Evolutionary conservation across 1,140 invertebrate genomes (phyloP).

Genomic region (Drosophila lini): DNA sequence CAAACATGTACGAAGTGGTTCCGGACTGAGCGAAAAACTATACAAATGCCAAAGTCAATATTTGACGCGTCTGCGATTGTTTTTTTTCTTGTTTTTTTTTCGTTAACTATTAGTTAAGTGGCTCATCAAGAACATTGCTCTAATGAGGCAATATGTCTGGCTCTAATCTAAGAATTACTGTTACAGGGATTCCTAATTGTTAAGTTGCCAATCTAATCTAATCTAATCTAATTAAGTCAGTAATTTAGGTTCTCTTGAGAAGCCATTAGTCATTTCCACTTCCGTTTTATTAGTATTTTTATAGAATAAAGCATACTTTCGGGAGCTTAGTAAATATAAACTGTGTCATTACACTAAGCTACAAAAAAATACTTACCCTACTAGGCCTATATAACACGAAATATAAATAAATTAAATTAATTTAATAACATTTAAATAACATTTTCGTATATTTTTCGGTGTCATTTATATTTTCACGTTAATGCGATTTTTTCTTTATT

Average conservation of each 20-base stretch:
- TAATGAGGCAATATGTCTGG: neutral
- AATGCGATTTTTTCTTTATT: no score
- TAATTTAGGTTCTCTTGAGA: no score
- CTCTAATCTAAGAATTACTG: neutral
- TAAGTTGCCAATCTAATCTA: neutral
- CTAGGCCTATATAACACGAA: no score
- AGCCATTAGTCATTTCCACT: neutral
- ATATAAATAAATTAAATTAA: no score
- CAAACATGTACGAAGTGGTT: conserved; percentile 89
- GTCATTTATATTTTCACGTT: no score
- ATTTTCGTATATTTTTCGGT: no score
- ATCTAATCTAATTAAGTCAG: no score
- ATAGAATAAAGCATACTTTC: conserved; percentile 20
- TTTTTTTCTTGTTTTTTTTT: conserved; percentile 21
- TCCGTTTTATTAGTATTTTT: neutral
- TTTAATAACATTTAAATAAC: no score
- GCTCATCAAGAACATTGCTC: neutral
- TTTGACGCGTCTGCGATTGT: conserved; percentile 22
- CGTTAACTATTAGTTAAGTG: conserved; percentile 24
- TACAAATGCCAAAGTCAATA: conserved; percentile 47
- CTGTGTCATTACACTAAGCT: neutral
- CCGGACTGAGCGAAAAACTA: conserved; percentile 52
- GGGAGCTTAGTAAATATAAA: neutral
- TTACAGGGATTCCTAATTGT: neutral
- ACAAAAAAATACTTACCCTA: neutral